Percentiles rank a stretch among this genome's conserved stretches.
phyloP scores from a whole-genome alignment of 2,888 invertebrate genomes.

The Onthophagus sagittarius region DNA sequence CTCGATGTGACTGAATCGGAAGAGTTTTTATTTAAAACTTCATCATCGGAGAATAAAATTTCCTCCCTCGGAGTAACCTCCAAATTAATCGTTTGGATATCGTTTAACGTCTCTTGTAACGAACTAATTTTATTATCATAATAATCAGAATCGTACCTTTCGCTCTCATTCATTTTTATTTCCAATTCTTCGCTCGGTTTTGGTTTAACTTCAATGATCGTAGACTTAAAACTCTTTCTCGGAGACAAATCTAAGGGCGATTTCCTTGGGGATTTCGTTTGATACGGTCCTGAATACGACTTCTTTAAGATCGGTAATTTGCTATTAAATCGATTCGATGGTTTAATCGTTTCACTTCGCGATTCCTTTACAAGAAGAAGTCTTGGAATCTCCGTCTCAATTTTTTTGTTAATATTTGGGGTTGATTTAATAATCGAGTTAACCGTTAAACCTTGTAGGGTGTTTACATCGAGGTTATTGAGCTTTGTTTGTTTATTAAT shows the following conservation, averaged over 20 bases:
- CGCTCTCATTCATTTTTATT: not conserved
- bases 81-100: not conserved
- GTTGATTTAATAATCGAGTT: constrained; percentile 30
- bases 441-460: constrained; percentile 41
- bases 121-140: not conserved
- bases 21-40: not conserved
- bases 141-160: not conserved
- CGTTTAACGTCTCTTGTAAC: not conserved
- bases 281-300: not conserved
- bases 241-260: not conserved
- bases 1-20: not conserved
- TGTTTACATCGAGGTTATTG: constrained; percentile 45
- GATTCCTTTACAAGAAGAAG: too few relatives aligned
- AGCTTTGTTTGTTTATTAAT: constrained; percentile 38
- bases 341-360: too few relatives aligned
- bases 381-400: too few relatives aligned
- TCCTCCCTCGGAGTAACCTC: not conserved
- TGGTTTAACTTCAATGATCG: not conserved
- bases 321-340: too few relatives aligned
- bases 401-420: too few relatives aligned
- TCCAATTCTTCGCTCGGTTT: not conserved
- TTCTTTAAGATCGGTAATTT: too few relatives aligned
- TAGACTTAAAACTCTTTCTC: not conserved
- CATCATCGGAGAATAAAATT: not conserved
- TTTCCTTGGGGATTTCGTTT: not conserved